Base-by-base conservation (phyloP, 2,797 vertebrate genomes). In the Xiphophorus birchmanni region DNA sequence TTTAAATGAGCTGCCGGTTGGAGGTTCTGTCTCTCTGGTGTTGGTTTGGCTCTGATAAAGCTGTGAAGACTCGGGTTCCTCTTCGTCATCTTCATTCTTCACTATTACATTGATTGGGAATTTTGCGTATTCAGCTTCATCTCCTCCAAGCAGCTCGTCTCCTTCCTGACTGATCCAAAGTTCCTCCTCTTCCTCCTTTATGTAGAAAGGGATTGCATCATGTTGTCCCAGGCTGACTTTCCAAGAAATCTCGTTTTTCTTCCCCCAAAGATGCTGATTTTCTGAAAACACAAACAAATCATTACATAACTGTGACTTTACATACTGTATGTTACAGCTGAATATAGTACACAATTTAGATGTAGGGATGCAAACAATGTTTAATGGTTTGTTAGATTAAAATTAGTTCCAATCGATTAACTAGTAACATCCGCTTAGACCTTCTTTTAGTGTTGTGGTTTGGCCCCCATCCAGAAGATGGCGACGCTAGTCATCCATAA, bases 121-220 rank as follows among this genome's bases (percentile, higher is more conserved):
- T 42, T 60, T 52, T 1, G 45, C 37, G 32, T 23, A 56, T 65
- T 77, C 75, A 69, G 74, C 44, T 69, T 74, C 74, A 15, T 73
- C 40, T 26, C 52, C 56, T 17, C 54, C 54, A 0, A 60, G 60
- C 45, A n/a, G 44, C 0, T 56, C 17, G 5, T 69, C 74, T 29
- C 44, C 74, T 40, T 52, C 52, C 47, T 54, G 82, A 56, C 79
- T 40, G 73, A 37, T 77, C 79, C 79, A 75, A 4, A 72, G 63
- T 12, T 81, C 76, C 45, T 81, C 83, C 76, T 84, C 63, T 35
- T 84, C 79, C 11, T 76, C 75, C 77, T 79, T 83, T 72, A 83
- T 73, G 65, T 75, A 47, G 44, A 75, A 40, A 13, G 48, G 40
- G 1, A 56, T 48, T 4, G 47, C 48, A 11, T 23, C 42, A 18